Conservation (phyloP, 2,113 vertebrate genomes). For the Elephas maximus region DNA sequence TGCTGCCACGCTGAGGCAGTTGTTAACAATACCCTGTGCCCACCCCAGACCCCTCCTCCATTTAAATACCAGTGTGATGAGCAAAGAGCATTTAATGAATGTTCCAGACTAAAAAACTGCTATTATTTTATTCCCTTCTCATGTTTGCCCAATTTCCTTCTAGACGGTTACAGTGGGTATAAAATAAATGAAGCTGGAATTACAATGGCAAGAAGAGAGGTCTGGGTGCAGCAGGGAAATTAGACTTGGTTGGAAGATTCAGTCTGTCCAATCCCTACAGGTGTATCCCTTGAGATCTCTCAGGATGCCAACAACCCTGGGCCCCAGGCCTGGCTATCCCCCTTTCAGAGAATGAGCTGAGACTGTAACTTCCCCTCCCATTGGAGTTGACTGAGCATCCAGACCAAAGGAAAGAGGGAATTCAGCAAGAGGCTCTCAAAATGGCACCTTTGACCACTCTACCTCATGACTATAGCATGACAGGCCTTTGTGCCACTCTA, state of each 20-base stretch:
- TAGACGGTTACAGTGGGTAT: constrained; percentile 62
- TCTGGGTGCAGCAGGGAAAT: constrained; percentile 37
- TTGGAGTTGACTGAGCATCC: neutral
- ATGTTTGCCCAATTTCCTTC: constrained; percentile 62
- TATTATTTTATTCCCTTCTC: constrained; percentile 79
- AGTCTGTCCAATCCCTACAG: neutral
- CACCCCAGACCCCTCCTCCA: constrained; percentile 63
- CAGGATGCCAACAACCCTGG: neutral
- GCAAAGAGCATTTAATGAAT: constrained; percentile 85
- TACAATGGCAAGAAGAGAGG: constrained; percentile 71
- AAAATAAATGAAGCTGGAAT: constrained; percentile 81
- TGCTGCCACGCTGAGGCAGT: constrained; percentile 79
- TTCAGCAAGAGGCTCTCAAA: constrained; percentile 53
- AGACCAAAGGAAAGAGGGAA: constrained; percentile 8
- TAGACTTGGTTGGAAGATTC: neutral
- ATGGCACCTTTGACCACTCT: neutral
- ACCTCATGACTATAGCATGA: neutral
- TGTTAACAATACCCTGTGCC: constrained; percentile 81
- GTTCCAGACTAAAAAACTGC: constrained; percentile 68
- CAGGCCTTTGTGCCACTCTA: neutral
- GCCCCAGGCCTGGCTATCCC: neutral
- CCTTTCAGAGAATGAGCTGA: neutral
- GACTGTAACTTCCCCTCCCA: neutral
- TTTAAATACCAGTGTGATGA: constrained; percentile 76
- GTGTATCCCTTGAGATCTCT: neutral